Conservation (phyloP, 2,113 vertebrate genomes). For the Indicator maculatus region DNA sequence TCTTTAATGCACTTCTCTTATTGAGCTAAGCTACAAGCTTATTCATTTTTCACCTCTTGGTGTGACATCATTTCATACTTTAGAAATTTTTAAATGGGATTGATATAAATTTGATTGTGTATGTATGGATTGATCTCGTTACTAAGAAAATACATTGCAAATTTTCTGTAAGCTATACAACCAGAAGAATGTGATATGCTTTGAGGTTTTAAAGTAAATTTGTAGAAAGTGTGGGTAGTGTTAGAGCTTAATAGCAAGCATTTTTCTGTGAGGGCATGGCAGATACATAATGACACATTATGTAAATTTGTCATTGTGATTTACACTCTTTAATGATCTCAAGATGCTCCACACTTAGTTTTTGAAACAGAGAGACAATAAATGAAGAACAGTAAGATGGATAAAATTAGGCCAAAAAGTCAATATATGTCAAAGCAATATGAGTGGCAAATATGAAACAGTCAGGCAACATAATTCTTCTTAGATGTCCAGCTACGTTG, state of each 20-base stretch:
- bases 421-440: constrained; percentile 34
- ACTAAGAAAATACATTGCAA: not conserved
- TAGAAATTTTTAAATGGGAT: not conserved
- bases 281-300: not conserved
- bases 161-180: not conserved
- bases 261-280: not conserved
- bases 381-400: not conserved
- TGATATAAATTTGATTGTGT: not conserved
- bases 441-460: constrained; percentile 18
- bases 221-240: not conserved
- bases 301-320: constrained; percentile 42
- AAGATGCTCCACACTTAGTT: constrained; percentile 28
- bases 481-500: not conserved
- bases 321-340: constrained; percentile 47
- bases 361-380: not conserved
- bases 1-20: not conserved
- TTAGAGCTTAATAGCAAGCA: not conserved
- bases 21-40: not conserved
- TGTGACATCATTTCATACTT: not conserved
- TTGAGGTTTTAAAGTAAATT: not conserved
- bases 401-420: constrained; percentile 57
- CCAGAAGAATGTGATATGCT: not conserved
- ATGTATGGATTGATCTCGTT: not conserved
- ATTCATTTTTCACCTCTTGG: not conserved
- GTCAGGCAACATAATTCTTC: constrained; percentile 13